Base-by-base conservation (phyloP, 2,797 vertebrate species). In the Pelochelys cantorii region DNA sequence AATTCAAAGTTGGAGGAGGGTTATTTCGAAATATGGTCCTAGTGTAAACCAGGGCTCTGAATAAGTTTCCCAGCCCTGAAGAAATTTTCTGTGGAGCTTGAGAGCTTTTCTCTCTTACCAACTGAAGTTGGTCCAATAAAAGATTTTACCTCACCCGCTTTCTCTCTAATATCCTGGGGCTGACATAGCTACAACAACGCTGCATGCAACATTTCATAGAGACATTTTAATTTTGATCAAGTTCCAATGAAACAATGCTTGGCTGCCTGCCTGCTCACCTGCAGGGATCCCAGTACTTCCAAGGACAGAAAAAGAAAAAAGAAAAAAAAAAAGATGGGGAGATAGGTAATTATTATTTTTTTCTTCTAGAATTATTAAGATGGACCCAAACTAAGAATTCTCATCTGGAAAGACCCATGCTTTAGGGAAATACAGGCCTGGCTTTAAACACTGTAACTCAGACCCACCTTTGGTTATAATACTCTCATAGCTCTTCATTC, bases 321-420 rank as follows among this genome's bases (percentile, higher is more conserved):
- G 71, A 8, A 25, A 48, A 13, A 11, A 83, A 91, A 87, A 79
- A 11, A 68, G 2, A 62, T 1, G 5, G 13, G 85, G 8, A 86
- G 13, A 48, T 3, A 4, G 22, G 23, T 5, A 74, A 71, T 42
- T 37, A 37, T 75, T 13, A 48, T 20, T 68, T 68, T 37, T 48
- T 48, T 29, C 13, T 52, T 75, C 27, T 75, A 12, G 23, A 6
- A 77, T 86, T 88, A 20, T 82, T 94, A 92, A 1, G 2, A 17
- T n/a, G 82, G 15, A 55, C 18, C 86, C 84, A 86, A 91, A 48
- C 77, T 59, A 83, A 83, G 86, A 94, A 75, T 23, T 11, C 62
- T 92, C 83, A 20, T 53, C 62, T 88, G 77, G 85, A 92, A 94
- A 90, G 68, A 84, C 13, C 54, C 57, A 82, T 29, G 42, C 25